Base-by-base conservation (phyloP, 2,797 vertebrate genomes). In the Naso thynnoides region DNA sequence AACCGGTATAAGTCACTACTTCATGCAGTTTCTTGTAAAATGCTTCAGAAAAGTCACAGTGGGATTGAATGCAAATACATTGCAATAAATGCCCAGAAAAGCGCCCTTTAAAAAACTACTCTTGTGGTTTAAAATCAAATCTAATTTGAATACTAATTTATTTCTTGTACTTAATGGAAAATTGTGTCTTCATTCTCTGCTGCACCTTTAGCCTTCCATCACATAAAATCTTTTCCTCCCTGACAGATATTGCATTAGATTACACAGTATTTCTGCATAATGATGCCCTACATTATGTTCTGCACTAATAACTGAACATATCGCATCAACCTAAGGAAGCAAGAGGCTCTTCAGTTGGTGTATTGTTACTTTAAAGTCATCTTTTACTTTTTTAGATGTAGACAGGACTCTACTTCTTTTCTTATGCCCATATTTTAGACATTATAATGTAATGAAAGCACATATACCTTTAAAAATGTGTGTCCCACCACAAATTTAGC, bases 401-500 rank as follows among this genome's bases (percentile, higher is more conserved):
- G 5, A 8, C 54, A 54, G 45, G 42, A 23, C 18, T 29, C 57
- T 61, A 23, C 53, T 59, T 6, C 23, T 26, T 15, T 16, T 14
- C 1, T 7, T 8, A 23, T 52, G 48, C 57, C 39, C 33, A 57
- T 42, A 39, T 76, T 59, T 64, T 41, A 23, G 38, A 72, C 1
- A 7, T 49, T 31, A 73, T 56, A 21, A 60, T 70, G 3, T 36
- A 21, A 65, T 82, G 56, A 79, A 80, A 76, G 57, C 58, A 76
- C 56, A 45, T 53, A 70, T 78, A 41, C 36, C 53, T 76, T 69
- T 57, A 45, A 59, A 70, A 74, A 48, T 74, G 27, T 76, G 61
- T 68, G 59, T 68, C 70, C 58, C 56, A 76, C 54, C 36, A 77
- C 65, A 84, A 58, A 79, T 87, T 78, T 87, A 81, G 86, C 76